Conservation (phyloP, 2,888 invertebrate species). For the Selenia dentaria region DNA sequence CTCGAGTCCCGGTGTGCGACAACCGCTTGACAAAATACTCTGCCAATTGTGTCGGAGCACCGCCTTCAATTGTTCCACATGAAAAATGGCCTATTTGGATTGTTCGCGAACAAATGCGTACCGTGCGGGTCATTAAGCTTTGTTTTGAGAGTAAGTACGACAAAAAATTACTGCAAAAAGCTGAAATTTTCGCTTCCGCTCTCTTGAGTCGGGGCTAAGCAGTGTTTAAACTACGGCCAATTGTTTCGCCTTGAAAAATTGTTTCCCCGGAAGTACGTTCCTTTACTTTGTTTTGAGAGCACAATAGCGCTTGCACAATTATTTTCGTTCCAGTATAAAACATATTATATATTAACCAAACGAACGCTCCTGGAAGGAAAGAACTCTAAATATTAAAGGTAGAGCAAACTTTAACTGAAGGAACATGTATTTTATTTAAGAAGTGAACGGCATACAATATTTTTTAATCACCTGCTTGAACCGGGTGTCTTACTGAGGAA, state of each 20-base stretch:
- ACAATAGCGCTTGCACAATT: constrained; percentile 39
- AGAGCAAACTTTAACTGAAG: too few species aligned
- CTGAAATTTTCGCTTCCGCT: constrained; percentile 69
- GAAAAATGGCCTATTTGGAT: constrained; percentile 83
- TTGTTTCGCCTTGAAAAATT: constrained; percentile 62
- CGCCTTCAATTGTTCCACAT: constrained; percentile 83
- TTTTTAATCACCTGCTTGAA: too few species aligned
- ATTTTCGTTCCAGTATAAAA: constrained; percentile 17
- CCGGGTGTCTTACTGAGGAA: too few species aligned
- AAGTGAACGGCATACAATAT: too few species aligned
- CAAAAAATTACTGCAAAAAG: constrained; percentile 75
- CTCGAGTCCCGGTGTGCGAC: constrained; percentile 65
- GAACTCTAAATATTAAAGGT: too few species aligned
- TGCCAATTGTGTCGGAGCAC: constrained; percentile 79
- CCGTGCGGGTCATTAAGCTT: constrained; percentile 83
- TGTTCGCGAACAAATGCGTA: constrained; percentile 83
- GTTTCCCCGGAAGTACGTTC: constrained; percentile 39
- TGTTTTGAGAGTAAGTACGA: constrained; percentile 80
- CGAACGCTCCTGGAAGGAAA: too few species aligned
- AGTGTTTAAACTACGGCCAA: constrained; percentile 66
- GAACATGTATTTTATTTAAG: too few species aligned
- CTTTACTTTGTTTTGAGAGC: constrained; percentile 40
- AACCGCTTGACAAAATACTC: constrained; percentile 83
- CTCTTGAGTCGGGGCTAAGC: constrained; percentile 65
- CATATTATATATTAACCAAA: too few species aligned